Evolutionary conservation across 2,888 invertebrate genomes (phyloP).

Genomic region (Drosophila melanocephala): DNA sequence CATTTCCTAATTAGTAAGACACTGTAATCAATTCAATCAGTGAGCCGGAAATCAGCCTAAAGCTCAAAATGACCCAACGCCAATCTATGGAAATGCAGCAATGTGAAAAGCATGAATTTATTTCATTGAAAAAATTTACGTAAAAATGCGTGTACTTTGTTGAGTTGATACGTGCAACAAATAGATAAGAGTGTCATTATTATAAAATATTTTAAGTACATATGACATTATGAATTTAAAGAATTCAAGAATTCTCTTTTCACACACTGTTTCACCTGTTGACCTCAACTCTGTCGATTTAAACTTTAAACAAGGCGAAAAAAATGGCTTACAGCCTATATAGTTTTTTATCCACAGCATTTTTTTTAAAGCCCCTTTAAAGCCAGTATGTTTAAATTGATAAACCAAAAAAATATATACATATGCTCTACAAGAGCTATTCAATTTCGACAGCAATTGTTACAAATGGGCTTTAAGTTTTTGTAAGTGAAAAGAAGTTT

Average conservation of each 20-base stretch:
- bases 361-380: not conserved
- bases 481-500: not conserved
- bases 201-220: not conserved
- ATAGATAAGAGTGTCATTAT: not conserved
- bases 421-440: not conserved
- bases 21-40: constrained; percentile 1
- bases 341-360: not conserved
- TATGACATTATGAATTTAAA: not conserved
- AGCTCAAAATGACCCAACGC: constrained; percentile 18
- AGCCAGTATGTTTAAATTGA: not conserved
- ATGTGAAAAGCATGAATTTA: constrained; percentile 2
- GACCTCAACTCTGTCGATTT: not conserved
- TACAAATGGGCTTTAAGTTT: not conserved
- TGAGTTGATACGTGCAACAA: not conserved
- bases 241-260: not conserved
- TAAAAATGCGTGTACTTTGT: not conserved
- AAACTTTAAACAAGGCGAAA: not conserved
- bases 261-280: not conserved
- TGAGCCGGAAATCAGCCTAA: not conserved
- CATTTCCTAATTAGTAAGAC: constrained; percentile 39
- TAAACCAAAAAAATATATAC: not conserved
- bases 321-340: not conserved
- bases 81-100: constrained; percentile 8
- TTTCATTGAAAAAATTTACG: constrained; percentile 35
- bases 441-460: not conserved